Conservation (phyloP, 2,797 vertebrate species). For the Hypotaenidia okinawae region DNA sequence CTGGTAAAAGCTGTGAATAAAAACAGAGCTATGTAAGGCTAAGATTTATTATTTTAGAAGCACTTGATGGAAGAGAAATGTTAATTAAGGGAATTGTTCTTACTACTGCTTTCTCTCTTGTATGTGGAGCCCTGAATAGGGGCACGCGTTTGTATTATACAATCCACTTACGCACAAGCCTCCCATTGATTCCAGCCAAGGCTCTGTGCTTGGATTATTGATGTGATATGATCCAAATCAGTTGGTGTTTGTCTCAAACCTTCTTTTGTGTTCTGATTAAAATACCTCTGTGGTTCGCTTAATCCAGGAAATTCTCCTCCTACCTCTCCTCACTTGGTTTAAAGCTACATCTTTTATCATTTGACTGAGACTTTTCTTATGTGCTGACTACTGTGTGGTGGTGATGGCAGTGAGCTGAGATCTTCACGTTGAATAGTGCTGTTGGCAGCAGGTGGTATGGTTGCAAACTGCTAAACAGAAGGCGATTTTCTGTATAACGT, state of each 20-base stretch:
- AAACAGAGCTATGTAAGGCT: not conserved
- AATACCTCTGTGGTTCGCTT: slow-evolving; percentile 23
- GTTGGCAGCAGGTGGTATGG: not conserved
- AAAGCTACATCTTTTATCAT: not conserved
- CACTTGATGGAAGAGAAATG: not conserved
- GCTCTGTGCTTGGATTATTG: slow-evolving; percentile 45
- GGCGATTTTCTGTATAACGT: not conserved
- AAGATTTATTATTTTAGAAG: slow-evolving; percentile 35
- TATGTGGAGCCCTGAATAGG: slow-evolving; percentile 14
- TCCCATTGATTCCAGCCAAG: slow-evolving; percentile 39
- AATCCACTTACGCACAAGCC: slow-evolving; percentile 29
- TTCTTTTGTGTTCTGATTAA: slow-evolving; percentile 48
- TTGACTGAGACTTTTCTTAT: not conserved
- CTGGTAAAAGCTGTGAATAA: slow-evolving; percentile 34
- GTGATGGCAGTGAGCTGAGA: not conserved
- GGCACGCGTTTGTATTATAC: not conserved
- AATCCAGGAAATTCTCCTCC: slow-evolving; percentile 1
- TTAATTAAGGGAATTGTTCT: slow-evolving; percentile 39
- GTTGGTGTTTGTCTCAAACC: slow-evolving; percentile 35
- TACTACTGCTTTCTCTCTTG: not conserved
- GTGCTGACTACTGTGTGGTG: not conserved
- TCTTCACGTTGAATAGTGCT: rapidly evolving
- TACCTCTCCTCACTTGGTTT: not conserved
- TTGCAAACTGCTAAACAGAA: not conserved
- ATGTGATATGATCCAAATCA: slow-evolving; percentile 44